A percentile compares a stretch with the other conserved stretches of the same genome.
These are phyloP conservation scores for Erannis defoliaria DNA, from an alignment of 2,888 invertebrate genomes.

Conservation along the genomic window DNA sequence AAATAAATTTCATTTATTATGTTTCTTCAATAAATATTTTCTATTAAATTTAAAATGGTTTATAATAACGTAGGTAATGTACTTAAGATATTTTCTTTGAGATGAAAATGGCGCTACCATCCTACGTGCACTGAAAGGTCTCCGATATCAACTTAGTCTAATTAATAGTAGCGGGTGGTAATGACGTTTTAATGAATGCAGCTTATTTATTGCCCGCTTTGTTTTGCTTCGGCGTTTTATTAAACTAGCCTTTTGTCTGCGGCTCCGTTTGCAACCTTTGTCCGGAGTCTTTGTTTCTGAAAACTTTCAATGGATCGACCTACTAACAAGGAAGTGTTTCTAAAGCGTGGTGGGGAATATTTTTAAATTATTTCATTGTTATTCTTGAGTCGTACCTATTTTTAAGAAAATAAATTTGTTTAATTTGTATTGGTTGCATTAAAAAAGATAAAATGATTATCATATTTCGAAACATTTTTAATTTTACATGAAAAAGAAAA, in stretches of 20 bases:
- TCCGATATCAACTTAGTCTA: conserved; percentile 31
- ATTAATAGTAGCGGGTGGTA: conserved; percentile 40
- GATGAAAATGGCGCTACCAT: not conserved
- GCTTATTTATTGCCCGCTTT: conserved; percentile 39
- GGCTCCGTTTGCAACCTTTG: conserved; percentile 2
- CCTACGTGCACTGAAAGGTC: not conserved
- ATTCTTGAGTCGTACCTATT: no score
- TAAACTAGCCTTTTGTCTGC: conserved; percentile 22
- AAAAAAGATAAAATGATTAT: no score
- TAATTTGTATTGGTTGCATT: no score
- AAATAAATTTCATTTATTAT: no score
- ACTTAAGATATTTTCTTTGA: no score
- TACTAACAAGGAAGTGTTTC: not conserved
- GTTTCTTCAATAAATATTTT: no score
- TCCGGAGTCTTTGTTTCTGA: not conserved
- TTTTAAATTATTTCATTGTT: no score
- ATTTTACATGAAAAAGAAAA: no score
- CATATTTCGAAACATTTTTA: no score
- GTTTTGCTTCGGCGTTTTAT: conserved; percentile 37
- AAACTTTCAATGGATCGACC: not conserved
- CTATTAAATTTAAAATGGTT: not conserved
- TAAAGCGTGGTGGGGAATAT: not conserved
- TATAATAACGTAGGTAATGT: no score
- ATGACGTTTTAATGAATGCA: conserved; percentile 39
- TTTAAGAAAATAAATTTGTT: no score